Percentiles rank a stretch among this genome's conserved stretches.
phyloP scores from a whole-genome alignment of 2,113 vertebrate genomes.

The Tapirus terrestris region DNA sequence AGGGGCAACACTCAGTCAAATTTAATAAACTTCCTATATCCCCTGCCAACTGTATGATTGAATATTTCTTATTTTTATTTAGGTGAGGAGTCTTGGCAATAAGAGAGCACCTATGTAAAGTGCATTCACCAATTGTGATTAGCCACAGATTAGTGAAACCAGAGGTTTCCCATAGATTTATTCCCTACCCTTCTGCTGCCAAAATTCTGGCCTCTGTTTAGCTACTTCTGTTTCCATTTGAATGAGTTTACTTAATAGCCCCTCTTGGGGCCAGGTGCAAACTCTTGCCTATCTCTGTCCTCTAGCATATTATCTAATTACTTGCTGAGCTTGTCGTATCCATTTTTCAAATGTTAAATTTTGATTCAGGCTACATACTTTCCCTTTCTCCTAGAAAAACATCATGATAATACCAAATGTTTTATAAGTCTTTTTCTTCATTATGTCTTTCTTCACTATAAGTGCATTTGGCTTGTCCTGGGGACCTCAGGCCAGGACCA shows the following conservation, averaged over 20 bases:
- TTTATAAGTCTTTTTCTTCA: not conserved
- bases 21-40: not conserved
- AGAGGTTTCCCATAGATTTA: not conserved
- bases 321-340: not conserved
- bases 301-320: not conserved
- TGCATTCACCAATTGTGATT: not conserved
- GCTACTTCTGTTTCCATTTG: not conserved
- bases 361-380: not conserved
- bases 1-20: not conserved
- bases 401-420: too few species aligned
- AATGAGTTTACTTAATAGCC: not conserved
- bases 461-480: not conserved
- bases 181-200: not conserved
- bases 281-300: not conserved
- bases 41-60: not conserved
- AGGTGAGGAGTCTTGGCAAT: conserved; percentile 4
- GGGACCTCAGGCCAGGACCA: not conserved
- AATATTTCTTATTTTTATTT: not conserved
- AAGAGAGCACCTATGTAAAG: not conserved
- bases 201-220: not conserved
- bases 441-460: not conserved
- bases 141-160: not conserved
- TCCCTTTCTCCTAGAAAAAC: not conserved
- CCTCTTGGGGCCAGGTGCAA: not conserved
- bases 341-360: not conserved